Evolutionary conservation across 92 coral and sea anemone species (phyloP).

Genomic region (Palythoa grandiflora): DNA sequence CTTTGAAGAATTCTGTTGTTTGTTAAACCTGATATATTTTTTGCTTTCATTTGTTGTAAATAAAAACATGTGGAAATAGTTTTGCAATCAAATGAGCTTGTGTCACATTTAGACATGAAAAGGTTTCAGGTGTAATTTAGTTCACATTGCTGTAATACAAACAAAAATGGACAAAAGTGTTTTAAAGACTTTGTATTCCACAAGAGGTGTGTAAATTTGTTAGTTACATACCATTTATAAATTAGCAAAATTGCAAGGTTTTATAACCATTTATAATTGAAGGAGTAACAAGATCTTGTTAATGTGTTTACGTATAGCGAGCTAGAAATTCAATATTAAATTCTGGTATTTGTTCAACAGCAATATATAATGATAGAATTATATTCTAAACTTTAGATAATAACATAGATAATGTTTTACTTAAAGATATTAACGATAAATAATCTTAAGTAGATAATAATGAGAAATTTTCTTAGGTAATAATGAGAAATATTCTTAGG

Average conservation of each 20-base stretch:
- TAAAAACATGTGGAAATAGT: not conserved
- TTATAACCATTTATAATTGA: too few relatives aligned
- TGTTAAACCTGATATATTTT: not conserved
- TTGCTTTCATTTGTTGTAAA: conserved; percentile 13
- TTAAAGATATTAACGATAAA: too few relatives aligned
- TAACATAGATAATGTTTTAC: too few relatives aligned
- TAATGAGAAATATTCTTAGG: too few relatives aligned
- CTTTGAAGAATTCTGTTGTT: conserved; percentile 19
- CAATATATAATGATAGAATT: too few relatives aligned
- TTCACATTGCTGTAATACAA: not conserved
- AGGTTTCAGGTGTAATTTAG: not conserved
- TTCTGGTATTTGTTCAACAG: too few relatives aligned
- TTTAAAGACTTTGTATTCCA: not conserved
- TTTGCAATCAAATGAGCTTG: conserved; percentile 19
- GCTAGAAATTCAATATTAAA: too few relatives aligned
- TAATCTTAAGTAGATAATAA: too few relatives aligned
- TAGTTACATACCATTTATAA: not conserved
- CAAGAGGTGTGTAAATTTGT: not conserved
- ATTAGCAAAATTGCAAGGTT: not conserved
- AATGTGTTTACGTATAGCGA: too few relatives aligned
- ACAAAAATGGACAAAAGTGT: conserved; percentile 34
- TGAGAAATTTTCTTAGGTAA: too few relatives aligned
- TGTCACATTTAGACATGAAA: not conserved
- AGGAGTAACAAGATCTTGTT: too few relatives aligned
- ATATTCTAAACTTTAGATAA: too few relatives aligned